Evolutionary conservation across 2,797 vertebrate species (phyloP).

Genomic region (Oreochromis grahami): DNA sequence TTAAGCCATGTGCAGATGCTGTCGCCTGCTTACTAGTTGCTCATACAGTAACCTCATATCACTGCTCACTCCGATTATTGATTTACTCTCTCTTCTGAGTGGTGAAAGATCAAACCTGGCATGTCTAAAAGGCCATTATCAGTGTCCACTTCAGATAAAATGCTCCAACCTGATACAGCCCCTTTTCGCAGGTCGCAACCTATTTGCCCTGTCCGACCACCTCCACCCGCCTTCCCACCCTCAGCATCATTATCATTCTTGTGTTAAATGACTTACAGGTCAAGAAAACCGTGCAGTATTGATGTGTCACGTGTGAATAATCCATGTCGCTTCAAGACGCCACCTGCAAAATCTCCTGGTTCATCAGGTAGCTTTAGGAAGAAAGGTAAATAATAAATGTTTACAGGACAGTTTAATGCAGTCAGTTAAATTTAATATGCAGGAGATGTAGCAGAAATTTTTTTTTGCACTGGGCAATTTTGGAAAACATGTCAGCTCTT

Average conservation of each 20-base stretch:
- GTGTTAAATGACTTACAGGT: constrained; percentile 62
- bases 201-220: constrained; percentile 52
- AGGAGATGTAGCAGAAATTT: background rate
- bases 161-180: constrained; percentile 73
- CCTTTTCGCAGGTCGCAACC: constrained; percentile 70
- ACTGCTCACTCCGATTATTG: constrained; percentile 74
- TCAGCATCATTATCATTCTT: constrained; percentile 52
- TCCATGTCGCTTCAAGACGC: constrained; percentile 10
- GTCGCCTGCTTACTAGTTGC: constrained; percentile 47
- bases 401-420: background rate
- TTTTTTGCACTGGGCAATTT: background rate
- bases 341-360: constrained; percentile 14
- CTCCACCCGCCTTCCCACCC: background rate
- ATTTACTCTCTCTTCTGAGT: constrained; percentile 65
- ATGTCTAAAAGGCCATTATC: constrained; percentile 81
- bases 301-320: constrained; percentile 55
- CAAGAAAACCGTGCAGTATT: constrained; percentile 47
- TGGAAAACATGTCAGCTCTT: background rate
- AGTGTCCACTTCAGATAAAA: constrained; percentile 78
- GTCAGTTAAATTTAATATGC: background rate
- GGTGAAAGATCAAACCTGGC: constrained; percentile 73
- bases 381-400: background rate
- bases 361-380: background rate
- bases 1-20: constrained; percentile 62
- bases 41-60: constrained; percentile 76